Percentiles rank a stretch among this genome's conserved stretches.
These are phyloP conservation scores for Orycteropus afer DNA, from an alignment of 2,113 vertebrate species.

Conservation along the genomic window DNA sequence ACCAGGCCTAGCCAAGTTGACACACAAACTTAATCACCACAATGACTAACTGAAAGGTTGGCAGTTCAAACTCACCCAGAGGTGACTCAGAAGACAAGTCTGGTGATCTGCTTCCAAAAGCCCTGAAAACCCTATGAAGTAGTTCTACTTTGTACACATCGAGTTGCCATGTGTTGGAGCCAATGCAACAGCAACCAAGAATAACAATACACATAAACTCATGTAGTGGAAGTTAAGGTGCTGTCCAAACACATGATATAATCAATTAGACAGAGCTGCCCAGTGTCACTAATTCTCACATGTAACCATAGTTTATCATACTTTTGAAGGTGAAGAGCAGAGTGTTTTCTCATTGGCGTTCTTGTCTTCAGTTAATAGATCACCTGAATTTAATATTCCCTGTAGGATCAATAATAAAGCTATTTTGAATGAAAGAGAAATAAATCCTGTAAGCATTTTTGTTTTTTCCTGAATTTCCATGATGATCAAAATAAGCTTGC, in stretches of 20 bases:
- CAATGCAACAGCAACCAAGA: too few relatives aligned
- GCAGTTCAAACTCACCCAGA: neutral
- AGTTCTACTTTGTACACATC: too few relatives aligned
- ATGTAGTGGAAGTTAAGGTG: neutral
- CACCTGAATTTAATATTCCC: neutral
- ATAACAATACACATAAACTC: neutral
- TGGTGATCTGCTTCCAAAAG: neutral
- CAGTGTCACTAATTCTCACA: neutral
- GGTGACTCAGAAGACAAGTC: neutral
- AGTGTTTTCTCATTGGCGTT: neutral
- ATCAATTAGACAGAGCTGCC: neutral
- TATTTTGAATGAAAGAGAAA: constrained; percentile 1
- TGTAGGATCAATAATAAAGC: neutral
- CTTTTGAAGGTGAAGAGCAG: neutral
- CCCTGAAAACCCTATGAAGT: neutral
- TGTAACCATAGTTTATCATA: neutral
- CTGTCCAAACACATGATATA: too few relatives aligned
- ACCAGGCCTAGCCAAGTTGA: too few relatives aligned
- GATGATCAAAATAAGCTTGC: neutral
- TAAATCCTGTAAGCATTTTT: neutral
- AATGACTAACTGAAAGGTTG: neutral
- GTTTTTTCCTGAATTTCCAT: neutral
- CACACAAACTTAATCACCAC: too few relatives aligned
- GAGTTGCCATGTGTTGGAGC: too few relatives aligned
- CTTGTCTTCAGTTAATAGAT: neutral